Evolutionary conservation across 2,797 vertebrate genomes (phyloP).

Genomic region (Rhynchonycteris naso): DNA sequence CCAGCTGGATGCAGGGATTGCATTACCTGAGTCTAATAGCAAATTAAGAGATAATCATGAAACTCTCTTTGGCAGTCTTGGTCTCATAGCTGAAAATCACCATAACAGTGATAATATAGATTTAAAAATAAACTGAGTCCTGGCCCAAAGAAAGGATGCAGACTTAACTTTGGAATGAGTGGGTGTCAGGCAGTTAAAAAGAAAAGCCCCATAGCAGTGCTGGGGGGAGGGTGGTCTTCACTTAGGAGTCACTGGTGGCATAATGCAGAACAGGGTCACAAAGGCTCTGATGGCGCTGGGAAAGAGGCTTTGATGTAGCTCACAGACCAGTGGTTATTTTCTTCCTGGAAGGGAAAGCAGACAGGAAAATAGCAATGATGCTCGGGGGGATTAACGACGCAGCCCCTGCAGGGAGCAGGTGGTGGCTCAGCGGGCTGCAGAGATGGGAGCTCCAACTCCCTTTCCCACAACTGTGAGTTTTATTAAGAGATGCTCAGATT

Average conservation of each 20-base stretch:
- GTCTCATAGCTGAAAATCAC: not conserved
- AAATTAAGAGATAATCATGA: slow-evolving; percentile 22
- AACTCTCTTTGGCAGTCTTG: not conserved
- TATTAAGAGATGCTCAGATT: slow-evolving; percentile 76
- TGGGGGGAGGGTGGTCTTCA: not conserved
- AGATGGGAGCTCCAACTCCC: slow-evolving; percentile 54
- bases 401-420: slow-evolving; percentile 71
- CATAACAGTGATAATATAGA: not conserved
- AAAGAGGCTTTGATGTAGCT: slow-evolving; percentile 28
- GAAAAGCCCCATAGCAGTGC: not conserved
- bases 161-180: not conserved
- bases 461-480: slow-evolving; percentile 76
- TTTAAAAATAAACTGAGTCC: not conserved
- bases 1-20: not conserved
- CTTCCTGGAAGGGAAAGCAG: slow-evolving; percentile 53
- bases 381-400: slow-evolving; percentile 68
- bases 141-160: not conserved
- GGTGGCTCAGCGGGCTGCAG: slow-evolving; percentile 69
- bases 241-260: not conserved
- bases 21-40: not conserved
- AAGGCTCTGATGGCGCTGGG: not conserved
- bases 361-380: slow-evolving; percentile 58
- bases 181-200: not conserved
- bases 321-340: slow-evolving; percentile 53
- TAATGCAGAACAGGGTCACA: not conserved